Percentiles rank a stretch among this genome's conserved stretches.
Evolutionary conservation across 2,113 vertebrate genomes (phyloP).

Genomic region (Gulo gulo): DNA sequence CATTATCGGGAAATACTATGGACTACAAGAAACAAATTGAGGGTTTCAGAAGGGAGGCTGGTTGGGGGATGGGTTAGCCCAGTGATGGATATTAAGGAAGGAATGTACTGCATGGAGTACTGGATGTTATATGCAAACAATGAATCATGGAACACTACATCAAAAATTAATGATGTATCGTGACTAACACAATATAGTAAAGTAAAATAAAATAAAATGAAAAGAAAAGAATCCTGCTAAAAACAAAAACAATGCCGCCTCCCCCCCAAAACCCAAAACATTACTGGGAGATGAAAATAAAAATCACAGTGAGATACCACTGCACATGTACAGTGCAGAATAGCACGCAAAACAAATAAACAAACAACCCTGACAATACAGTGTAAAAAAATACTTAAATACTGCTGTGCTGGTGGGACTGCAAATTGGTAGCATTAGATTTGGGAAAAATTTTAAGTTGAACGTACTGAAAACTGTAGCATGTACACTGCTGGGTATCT

Average conservation of each 20-base stretch:
- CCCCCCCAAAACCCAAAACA: not conserved
- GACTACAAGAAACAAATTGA: too few species aligned
- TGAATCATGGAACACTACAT: too few species aligned
- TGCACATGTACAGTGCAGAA: not conserved
- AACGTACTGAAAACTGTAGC: not conserved
- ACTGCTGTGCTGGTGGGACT: not conserved
- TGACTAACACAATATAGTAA: too few species aligned
- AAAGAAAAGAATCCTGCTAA: too few species aligned
- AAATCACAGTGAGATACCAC: not conserved
- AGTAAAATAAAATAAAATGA: too few species aligned
- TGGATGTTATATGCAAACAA: too few species aligned
- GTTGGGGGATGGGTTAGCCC: too few species aligned
- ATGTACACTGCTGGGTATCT: not conserved
- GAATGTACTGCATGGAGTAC: too few species aligned
- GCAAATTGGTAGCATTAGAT: not conserved
- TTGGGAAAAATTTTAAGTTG: not conserved
- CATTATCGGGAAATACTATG: not conserved
- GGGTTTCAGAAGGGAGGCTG: too few species aligned
- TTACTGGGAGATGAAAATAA: not conserved
- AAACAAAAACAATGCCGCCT: too few species aligned
- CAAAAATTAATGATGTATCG: too few species aligned
- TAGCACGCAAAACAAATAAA: not conserved
- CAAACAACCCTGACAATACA: not conserved
- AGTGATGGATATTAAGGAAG: too few species aligned
- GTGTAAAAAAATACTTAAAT: not conserved